Evolutionary conservation across 1,140 invertebrate species (phyloP).

Genomic region (Drosophila takahashii): DNA sequence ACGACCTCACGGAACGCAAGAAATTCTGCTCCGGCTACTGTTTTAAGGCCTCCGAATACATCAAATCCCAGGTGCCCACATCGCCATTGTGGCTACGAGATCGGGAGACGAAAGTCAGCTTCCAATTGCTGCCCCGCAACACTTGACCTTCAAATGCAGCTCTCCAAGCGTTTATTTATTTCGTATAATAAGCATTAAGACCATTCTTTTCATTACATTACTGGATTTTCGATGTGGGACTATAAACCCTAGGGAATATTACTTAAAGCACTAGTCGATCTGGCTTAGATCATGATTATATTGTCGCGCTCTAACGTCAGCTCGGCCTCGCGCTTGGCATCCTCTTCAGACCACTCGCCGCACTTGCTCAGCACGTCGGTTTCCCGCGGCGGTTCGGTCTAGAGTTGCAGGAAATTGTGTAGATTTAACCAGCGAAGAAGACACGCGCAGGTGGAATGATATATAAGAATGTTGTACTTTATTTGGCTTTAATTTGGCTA

Average conservation of each 20-base stretch:
- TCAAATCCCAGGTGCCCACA: conserved; percentile 92
- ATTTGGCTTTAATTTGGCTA: conserved; percentile 9
- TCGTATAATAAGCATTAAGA: conserved; percentile 38
- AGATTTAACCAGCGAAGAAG: conserved; percentile 1
- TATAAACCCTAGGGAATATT: conserved; percentile 28
- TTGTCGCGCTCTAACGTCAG: conserved; percentile 80
- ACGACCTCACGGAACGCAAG: conserved; percentile 93
- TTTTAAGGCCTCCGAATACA: conserved; percentile 91
- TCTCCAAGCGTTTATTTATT: conserved; percentile 52
- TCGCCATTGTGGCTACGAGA: conserved; percentile 93
- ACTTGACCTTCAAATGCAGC: conserved; percentile 17
- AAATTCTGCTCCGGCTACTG: conserved; percentile 93
- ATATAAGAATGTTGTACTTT: conserved; percentile 24
- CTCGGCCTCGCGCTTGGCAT: conserved; percentile 80
- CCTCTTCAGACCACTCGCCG: conserved; percentile 89
- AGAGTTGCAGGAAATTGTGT: conserved; percentile 80
- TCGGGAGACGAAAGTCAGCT: conserved; percentile 88
- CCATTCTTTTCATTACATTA: conserved; percentile 32
- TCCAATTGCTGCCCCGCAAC: conserved; percentile 84
- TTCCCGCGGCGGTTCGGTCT: conserved; percentile 74
- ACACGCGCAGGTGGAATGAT: conserved; percentile 5
- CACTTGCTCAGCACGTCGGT: conserved; percentile 88
- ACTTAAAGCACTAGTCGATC: conserved; percentile 33
- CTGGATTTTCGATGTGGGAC: conserved; percentile 38
- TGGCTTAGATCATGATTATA: conserved; percentile 80